phyloP scores from a whole-genome alignment of 2,797 vertebrate species.

The Aselliscus stoliczkanus region DNA sequence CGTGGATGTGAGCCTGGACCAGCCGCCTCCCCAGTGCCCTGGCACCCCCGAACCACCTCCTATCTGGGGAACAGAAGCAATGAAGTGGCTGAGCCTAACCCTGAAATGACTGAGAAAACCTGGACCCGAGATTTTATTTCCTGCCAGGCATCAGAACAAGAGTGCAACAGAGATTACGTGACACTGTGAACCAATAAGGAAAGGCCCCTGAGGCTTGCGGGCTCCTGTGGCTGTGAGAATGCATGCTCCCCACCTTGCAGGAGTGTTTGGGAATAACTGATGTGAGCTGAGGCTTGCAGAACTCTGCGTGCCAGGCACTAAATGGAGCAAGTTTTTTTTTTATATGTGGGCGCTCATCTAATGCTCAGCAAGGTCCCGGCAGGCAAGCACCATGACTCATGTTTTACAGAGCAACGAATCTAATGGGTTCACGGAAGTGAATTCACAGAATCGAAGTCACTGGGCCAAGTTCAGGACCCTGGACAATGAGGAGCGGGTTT shows the following conservation, averaged over 20 bases:
- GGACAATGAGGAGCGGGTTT: background rate
- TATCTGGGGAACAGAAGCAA: background rate
- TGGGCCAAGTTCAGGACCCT: background rate
- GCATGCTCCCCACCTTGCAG: background rate
- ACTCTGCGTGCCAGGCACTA: background rate
- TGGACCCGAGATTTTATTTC: background rate
- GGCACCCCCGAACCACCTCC: background rate
- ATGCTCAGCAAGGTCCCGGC: background rate
- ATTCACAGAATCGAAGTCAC: background rate
- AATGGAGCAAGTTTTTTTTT: no score
- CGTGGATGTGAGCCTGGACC: background rate
- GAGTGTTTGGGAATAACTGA: background rate
- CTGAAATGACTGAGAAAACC: background rate
- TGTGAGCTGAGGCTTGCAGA: background rate
- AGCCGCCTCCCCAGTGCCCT: accelerated
- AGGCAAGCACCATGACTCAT: background rate
- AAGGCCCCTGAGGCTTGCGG: background rate
- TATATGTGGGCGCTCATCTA: background rate
- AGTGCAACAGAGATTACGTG: background rate
- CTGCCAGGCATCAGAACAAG: no score
- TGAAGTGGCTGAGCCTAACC: background rate
- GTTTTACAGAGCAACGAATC: background rate
- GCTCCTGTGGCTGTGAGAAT: background rate
- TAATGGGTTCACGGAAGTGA: background rate
- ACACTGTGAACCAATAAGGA: background rate